Evolutionary conservation across 2,888 invertebrate genomes (phyloP), one percentile per base, ranked within the genome.

Genomic region (Dendrolimus houi): DNA sequence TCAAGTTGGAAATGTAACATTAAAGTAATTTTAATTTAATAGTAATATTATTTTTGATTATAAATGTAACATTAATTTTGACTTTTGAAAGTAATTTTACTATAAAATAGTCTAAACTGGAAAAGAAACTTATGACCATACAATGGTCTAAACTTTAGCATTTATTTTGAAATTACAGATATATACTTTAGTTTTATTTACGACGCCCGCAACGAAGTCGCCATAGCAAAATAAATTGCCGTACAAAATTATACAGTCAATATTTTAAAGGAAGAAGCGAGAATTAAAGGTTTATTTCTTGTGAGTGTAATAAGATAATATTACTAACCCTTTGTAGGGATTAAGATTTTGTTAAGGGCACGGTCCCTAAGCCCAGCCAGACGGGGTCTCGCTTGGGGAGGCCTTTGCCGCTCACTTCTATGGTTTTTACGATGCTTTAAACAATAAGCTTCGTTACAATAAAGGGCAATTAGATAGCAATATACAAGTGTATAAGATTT

Each of bases 301-400:
- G 85, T 72, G 77, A 78, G 79, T 78, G 77, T 87, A 87, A 87
- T 87, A 88, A 88, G 89, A 88, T 88, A 87, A 88, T 89, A 83
- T 86, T 85, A 81, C 77, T 89, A 89, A 89, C 89, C 89, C 89
- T 90, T 89, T 89, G 88, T 83, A 77, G 82, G 85, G 88, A 90
- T 89, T 89, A 88, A 89, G 89, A 89, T 89, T 89, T 87, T 87
- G 89, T 89, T 89, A 87, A 88, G 88, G 88, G 87, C 79, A 79
- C 71, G 72, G 75, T 71, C 81, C 77, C 75, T 85, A 76, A 85
- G 77, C 80, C 76, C 72, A 72, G 76, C 75, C 86, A 85, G 85
- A 84, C 86, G 84, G 78, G 81, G 75, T 70, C 74, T 77, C 72
- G 65, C 67, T 72, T 79, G 75, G 75, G 74, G 66, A 64, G 72